Evolutionary conservation across 2,113 vertebrate species (phyloP), one percentile per base, ranked within the genome.

Genomic region (Oriolus oriolus): DNA sequence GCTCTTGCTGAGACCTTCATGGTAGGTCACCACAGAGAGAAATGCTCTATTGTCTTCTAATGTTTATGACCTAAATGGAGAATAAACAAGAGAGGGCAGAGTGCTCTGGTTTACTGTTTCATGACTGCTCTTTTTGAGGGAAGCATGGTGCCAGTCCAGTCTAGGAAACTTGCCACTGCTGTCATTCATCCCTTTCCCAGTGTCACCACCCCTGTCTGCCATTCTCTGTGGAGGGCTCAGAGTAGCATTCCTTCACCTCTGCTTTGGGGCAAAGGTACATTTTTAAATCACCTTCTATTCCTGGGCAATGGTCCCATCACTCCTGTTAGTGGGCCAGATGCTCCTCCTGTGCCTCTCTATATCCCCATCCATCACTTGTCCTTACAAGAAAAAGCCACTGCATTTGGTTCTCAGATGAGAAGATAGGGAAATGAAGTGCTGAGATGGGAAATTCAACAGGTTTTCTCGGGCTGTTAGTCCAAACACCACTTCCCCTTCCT

Each of bases 231-330:
- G 27, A 84, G 8, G 26, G 27, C 15, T 70, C 30, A 63, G 16
- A 89, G 30, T 2, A 50, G 23, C 3, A 0, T 8, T 59, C 7
- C 23, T 78, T 70, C 42, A 50, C 1, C 21, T 7, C 27, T 31
- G 19, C 56, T 78, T 59, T 1, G 1, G 7, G 26, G 8, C 0
- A 2, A 92, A 70, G 3, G 7, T 24, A 59, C 15, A 22, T 49
- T 82, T 93, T 79, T 4, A 89, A 79, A 50, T 2, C 27, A 82
- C 15, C 35, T 71, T 71, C 35, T 50, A 6, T 52, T n/a, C 20
- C 31, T 54, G 31, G 47, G 19, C 54, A 84, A 42, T 26, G 35
- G 19, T 68, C 16, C 60, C 11, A 4, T 16, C 6, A 13, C 31
- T 84, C 37, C 37, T 74, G 13, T 6, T 61, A 22, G 24, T 37